Conservation (phyloP, 2,113 vertebrate genomes). For the Phalacrocorax pelagicus region DNA sequence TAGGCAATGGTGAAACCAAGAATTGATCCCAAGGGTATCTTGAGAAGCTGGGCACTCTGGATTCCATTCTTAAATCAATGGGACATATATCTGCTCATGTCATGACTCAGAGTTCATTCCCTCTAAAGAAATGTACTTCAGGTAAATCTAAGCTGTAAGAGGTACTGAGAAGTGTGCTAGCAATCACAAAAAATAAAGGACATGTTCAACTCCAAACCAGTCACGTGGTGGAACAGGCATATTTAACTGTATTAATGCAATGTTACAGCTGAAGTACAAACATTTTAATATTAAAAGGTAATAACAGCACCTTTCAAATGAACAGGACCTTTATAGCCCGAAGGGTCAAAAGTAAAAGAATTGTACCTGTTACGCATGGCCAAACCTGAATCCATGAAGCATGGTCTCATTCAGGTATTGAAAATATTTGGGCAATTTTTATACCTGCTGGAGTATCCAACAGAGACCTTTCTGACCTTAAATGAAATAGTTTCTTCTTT, state of each 20-base stretch:
- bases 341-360: not conserved
- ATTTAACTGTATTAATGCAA: not conserved
- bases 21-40: not conserved
- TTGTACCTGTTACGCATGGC: not conserved
- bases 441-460: not conserved
- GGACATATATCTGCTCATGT: not conserved
- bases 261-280: not conserved
- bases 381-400: not conserved
- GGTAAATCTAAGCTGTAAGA: not conserved
- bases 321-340: not conserved
- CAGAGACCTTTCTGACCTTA: not conserved
- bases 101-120: not conserved
- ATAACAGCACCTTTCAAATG: not conserved
- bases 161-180: not conserved
- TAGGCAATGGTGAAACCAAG: not conserved
- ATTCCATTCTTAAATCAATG: not conserved
- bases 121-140: not conserved
- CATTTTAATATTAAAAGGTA: not conserved
- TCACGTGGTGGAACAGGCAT: accelerated
- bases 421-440: not conserved
- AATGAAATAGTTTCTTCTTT: not conserved
- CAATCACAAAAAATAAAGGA: not conserved
- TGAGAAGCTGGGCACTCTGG: not conserved
- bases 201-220: not conserved
- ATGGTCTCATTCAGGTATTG: not conserved